These are phyloP conservation scores for Agrochola litura DNA, from an alignment of 2,888 invertebrate species.

Conservation along the genomic window DNA sequence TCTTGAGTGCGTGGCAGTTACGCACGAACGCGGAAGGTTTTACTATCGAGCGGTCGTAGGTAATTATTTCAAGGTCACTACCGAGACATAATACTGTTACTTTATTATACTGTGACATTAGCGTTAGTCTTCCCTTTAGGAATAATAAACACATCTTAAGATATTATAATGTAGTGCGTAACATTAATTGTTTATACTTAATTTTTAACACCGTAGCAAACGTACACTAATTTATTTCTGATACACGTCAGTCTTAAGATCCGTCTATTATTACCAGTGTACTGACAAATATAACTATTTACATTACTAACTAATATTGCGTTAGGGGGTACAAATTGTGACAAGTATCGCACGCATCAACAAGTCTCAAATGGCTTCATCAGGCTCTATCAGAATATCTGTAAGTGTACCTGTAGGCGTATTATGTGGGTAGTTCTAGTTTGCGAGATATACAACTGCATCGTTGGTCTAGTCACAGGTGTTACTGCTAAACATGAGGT, in stretches of 20 bases:
- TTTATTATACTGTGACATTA: no score
- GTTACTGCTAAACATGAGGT: neutral
- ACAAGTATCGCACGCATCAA: constrained; percentile 51
- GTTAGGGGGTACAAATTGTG: constrained; percentile 58
- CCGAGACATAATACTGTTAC: no score
- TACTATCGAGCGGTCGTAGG: no score
- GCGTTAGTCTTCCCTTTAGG: constrained; percentile 65
- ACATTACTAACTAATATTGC: constrained; percentile 68
- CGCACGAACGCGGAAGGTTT: no score
- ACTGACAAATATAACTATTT: constrained; percentile 68
- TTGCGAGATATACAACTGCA: neutral
- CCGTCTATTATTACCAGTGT: constrained; percentile 84
- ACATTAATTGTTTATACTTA: constrained; percentile 60
- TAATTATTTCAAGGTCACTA: no score
- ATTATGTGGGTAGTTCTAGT: neutral
- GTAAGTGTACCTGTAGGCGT: neutral
- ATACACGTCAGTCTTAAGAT: constrained; percentile 84
- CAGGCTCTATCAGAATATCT: neutral
- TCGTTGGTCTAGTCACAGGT: neutral
- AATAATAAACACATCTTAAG: constrained; percentile 88
- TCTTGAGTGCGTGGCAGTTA: no score
- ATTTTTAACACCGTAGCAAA: constrained; percentile 70
- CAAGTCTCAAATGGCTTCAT: neutral
- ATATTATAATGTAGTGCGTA: constrained; percentile 65
- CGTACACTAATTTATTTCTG: constrained; percentile 69